Evolutionary conservation across 1,140 invertebrate species (phyloP).

Genomic region (Eupeodes corollae): DNA sequence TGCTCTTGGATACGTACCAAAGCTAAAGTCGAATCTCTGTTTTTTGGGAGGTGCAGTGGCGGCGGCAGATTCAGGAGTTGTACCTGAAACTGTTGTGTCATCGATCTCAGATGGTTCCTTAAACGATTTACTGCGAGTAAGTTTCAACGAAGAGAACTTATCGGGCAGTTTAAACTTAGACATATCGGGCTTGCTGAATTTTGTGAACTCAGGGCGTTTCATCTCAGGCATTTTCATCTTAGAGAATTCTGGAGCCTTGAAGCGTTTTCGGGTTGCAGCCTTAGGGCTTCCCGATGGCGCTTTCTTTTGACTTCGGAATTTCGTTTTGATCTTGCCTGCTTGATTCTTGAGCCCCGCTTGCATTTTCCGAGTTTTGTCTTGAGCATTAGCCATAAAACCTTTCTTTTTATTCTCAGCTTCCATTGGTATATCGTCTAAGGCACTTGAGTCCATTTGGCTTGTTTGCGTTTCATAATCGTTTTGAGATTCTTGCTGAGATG

Average conservation of each 20-base stretch:
- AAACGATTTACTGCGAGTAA: constrained; percentile 31
- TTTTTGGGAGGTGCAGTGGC: constrained; percentile 31
- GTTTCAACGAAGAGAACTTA: constrained; percentile 32
- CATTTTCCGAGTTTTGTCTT: constrained; percentile 43
- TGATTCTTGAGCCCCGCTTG: constrained; percentile 47
- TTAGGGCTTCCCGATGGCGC: constrained; percentile 37
- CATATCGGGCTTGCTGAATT: constrained; percentile 41
- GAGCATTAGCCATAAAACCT: constrained; percentile 38
- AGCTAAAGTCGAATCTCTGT: constrained; percentile 55
- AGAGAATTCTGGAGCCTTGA: constrained; percentile 32
- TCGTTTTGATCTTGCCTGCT: constrained; percentile 48
- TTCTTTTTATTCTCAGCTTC: constrained; percentile 46
- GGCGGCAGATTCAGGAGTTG: constrained; percentile 5
- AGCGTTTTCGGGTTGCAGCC: constrained; percentile 31
- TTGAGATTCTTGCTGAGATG: constrained; percentile 46
- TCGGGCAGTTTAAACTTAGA: constrained; percentile 52
- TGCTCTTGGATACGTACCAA: constrained; percentile 61
- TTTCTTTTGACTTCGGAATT: constrained; percentile 46
- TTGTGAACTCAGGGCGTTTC: constrained; percentile 38
- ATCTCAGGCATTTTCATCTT: constrained; percentile 45
- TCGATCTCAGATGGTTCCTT: constrained; percentile 8
- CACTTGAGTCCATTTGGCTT: constrained; percentile 53
- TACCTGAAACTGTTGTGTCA: neutral
- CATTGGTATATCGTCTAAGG: constrained; percentile 49
- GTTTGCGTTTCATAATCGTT: constrained; percentile 55